Evolutionary conservation across 2,113 vertebrate species (phyloP).

Genomic region (Ailurus styani): DNA sequence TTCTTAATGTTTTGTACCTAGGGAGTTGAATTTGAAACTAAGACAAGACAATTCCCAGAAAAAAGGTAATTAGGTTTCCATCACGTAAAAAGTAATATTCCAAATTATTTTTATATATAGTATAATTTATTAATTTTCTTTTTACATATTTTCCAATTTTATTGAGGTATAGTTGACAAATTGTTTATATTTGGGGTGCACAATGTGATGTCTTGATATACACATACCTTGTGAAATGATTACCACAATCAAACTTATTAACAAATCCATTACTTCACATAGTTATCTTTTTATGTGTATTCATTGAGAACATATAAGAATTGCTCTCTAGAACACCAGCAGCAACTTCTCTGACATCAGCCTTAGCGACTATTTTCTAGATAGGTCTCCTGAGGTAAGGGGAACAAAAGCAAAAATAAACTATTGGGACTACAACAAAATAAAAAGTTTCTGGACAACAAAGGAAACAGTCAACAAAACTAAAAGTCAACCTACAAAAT

Average conservation of each 20-base stretch:
- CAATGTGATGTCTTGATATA: neutral
- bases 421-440: neutral
- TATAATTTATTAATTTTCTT: neutral
- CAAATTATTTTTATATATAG: neutral
- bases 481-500: neutral
- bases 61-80: slow-evolving; percentile 13
- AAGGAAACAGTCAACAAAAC: neutral
- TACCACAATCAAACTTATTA: neutral
- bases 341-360: neutral
- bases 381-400: neutral
- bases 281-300: neutral
- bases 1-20: neutral
- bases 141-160: neutral
- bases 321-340: neutral
- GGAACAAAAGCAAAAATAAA: neutral
- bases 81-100: neutral
- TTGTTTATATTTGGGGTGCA: neutral
- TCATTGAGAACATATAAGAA: neutral
- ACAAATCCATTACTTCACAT: neutral
- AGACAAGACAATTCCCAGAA: neutral
- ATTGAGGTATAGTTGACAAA: neutral
- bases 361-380: neutral
- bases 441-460: neutral
- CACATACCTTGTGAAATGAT: neutral
- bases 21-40: neutral